phyloP scores from a whole-genome alignment of 2,113 vertebrate species.

The Cochlearius cochlearius region DNA sequence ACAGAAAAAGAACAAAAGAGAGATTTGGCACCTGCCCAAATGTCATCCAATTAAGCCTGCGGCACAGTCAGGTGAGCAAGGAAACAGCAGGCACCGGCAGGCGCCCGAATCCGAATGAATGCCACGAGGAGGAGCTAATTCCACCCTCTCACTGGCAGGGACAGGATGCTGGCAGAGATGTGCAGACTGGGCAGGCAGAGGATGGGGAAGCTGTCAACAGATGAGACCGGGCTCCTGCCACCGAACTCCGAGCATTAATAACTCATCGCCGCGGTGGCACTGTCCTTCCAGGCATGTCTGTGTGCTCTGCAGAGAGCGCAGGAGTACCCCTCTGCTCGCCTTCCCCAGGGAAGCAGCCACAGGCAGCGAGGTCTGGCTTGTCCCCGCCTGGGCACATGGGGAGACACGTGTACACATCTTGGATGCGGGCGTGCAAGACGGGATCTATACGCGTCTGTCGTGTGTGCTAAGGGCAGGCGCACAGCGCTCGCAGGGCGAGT shows the following conservation, averaged over 20 bases:
- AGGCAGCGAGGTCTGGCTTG: neutral
- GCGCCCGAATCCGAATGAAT: neutral
- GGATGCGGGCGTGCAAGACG: fast-evolving
- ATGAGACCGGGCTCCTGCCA: neutral
- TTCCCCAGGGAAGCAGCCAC: neutral
- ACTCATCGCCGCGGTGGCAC: neutral
- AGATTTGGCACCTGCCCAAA: slow-evolving; percentile 46
- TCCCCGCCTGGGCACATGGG: fast-evolving
- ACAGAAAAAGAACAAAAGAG: slow-evolving; percentile 33
- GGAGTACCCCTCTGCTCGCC: neutral
- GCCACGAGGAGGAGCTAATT: neutral
- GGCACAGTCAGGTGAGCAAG: slow-evolving; percentile 52
- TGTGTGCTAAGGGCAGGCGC: fast-evolving
- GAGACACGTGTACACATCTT: fast-evolving
- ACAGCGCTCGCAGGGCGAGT: fast-evolving
- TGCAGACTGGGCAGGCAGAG: neutral
- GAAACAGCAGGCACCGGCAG: neutral
- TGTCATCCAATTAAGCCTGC: slow-evolving; percentile 48
- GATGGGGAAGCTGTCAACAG: neutral
- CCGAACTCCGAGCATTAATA: neutral
- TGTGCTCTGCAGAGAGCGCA: neutral
- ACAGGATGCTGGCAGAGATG: neutral
- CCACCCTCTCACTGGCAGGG: neutral
- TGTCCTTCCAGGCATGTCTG: neutral
- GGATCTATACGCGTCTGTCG: fast-evolving